Percentiles rank a stretch among this genome's conserved stretches.
These are phyloP conservation scores for Pterocles orientalis DNA, from an alignment of 2,113 vertebrate genomes.

Conservation along the genomic window DNA sequence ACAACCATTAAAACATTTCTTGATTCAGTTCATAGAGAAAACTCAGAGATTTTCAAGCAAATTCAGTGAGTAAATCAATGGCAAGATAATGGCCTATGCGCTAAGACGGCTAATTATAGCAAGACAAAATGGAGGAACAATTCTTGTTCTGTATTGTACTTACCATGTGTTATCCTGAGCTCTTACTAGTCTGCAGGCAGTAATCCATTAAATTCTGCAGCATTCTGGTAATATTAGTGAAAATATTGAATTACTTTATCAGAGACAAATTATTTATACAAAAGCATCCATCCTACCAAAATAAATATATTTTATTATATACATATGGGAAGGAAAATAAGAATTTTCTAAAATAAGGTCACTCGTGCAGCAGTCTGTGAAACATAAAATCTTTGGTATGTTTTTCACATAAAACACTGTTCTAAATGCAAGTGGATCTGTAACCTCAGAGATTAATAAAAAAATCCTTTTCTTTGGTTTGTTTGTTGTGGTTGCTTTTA, in stretches of 20 bases:
- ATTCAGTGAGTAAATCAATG: background rate
- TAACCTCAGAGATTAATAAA: constrained; percentile 78
- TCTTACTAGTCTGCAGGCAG: background rate
- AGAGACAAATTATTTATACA: background rate
- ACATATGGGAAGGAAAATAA: constrained; percentile 19
- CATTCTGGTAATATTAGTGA: background rate
- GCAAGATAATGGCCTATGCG: background rate
- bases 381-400: constrained; percentile 64
- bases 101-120: background rate
- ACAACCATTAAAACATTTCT: background rate
- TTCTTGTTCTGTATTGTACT: background rate
- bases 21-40: background rate
- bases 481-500: constrained; percentile 90
- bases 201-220: background rate
- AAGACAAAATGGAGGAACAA: constrained; percentile 46
- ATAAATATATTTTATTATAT: constrained; percentile 24
- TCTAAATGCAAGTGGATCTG: constrained; percentile 76
- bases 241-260: background rate
- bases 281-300: background rate
- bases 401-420: constrained; percentile 67
- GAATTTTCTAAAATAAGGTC: constrained; percentile 60
- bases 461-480: constrained; percentile 78
- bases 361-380: background rate
- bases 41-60: background rate
- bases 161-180: background rate